A percentile compares a stretch with the other conserved stretches of the same genome.
These are phyloP conservation scores for Sylvilagus bachmani DNA, from an alignment of 2,113 vertebrate genomes.

Conservation along the genomic window DNA sequence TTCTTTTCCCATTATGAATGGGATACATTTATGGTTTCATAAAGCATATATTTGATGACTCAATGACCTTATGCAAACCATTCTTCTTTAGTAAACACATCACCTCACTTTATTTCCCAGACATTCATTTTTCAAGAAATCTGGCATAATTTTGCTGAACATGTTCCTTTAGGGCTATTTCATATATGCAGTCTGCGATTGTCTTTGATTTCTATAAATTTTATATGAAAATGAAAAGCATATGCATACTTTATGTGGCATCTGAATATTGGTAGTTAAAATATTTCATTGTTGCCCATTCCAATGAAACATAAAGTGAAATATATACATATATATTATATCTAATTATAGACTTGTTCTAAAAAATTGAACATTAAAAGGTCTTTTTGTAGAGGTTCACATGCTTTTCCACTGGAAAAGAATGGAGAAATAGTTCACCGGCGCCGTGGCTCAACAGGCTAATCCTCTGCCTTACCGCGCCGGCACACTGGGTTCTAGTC, in stretches of 20 bases:
- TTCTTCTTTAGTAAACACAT: background rate
- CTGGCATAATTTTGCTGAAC: constrained; percentile 22
- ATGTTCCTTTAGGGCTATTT: constrained; percentile 57
- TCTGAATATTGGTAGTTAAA: constrained; percentile 56
- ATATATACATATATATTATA: background rate
- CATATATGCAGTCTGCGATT: constrained; percentile 28
- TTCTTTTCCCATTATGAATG: background rate
- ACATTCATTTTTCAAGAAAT: constrained; percentile 45
- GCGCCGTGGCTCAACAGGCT: too few species aligned
- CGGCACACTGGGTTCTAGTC: too few species aligned
- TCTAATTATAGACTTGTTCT: constrained; percentile 34
- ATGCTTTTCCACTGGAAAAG: constrained; percentile 54
- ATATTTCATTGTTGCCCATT: constrained; percentile 39
- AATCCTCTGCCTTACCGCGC: too few species aligned
- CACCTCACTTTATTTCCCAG: background rate
- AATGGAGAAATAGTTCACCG: constrained; percentile 50
- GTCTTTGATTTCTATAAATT: constrained; percentile 54
- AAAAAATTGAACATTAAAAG: constrained; percentile 57
- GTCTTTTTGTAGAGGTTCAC: background rate
- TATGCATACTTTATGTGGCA: constrained; percentile 20
- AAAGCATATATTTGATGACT: background rate
- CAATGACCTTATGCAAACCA: background rate
- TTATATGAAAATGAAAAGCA: constrained; percentile 58
- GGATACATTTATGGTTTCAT: background rate
- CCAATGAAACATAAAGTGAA: constrained; percentile 13